Base-by-base conservation (phyloP, 2,797 vertebrate species). In the Neosilurus hyrtlii region DNA sequence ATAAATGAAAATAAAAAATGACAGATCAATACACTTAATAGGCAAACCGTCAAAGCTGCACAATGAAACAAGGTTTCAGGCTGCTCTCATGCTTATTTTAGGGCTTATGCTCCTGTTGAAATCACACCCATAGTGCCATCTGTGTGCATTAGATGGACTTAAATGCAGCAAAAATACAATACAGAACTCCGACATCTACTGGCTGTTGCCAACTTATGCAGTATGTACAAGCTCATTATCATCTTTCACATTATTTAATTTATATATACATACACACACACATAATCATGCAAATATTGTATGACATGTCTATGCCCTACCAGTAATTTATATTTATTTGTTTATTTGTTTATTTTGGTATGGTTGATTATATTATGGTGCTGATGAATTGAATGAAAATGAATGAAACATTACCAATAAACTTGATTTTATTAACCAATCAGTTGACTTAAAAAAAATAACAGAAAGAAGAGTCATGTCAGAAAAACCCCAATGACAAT, bases 101-200 rank as follows among this genome's bases (percentile, higher is more conserved):
- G 57, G 49, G 68, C 11, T 22, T 54, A 35, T 20, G 24, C 63
- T 67, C 24, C 76, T 22, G 35, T 56, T 54, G 43, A 75, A 68
- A 68, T 83, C 24, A 63, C 66, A 43, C 16, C 15, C 20, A n/a
- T 16, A 74, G 16, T 8, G 20, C 54, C 18, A 80, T 72, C 11
- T 57, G 24, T 18, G 57, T 51, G 73, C 35, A 26, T 59, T 43
- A 51, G 14, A n/a, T 76, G 72, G 11, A 67, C 6, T 26, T 62
- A 30, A 57, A 74, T 56, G 52, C 11, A 72, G 78, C n/a, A 1
- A 79, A 83, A 43, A 71, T 51, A 63, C 83, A 70, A 71, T 49
- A 12, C 22, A 71, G 4, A 89, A 88, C 83, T 80, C 9, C 76
- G 91, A 84, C 80, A 86, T 86, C 83, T 83, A 57, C 81, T 88